Conservation (phyloP, 1,140 invertebrate species). For the Diachasma alloeum region DNA sequence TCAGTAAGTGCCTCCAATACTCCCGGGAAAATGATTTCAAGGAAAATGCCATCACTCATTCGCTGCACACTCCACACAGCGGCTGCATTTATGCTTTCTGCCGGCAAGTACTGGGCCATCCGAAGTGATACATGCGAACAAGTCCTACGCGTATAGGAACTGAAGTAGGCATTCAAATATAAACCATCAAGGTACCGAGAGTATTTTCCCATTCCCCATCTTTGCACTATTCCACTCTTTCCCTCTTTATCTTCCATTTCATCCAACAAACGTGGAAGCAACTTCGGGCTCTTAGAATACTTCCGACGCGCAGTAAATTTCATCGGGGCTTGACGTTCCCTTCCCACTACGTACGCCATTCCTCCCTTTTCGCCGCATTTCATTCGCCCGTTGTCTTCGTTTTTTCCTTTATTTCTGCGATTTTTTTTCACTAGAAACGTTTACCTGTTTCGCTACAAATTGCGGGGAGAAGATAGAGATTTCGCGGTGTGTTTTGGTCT, state of each 20-base stretch:
- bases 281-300: conserved; percentile 51
- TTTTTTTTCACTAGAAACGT: conserved; percentile 11
- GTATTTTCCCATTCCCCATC: not conserved
- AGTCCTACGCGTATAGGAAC: conserved; percentile 11
- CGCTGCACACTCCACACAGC: not conserved
- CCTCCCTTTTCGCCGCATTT: conserved; percentile 11
- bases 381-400: conserved; percentile 6
- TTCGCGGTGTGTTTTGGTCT: not conserved
- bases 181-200: conserved; percentile 50
- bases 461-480: not conserved
- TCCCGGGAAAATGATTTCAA: not conserved
- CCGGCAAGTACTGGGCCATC: not conserved
- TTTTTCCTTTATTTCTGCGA: conserved; percentile 19
- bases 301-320: conserved; percentile 54
- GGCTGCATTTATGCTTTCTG: not conserved
- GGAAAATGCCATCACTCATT: not conserved
- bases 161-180: conserved; percentile 56
- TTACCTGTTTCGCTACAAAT: not conserved
- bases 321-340: conserved; percentile 41
- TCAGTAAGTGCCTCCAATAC: not conserved
- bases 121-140: conserved; percentile 3
- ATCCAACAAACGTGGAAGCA: conserved; percentile 54
- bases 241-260: not conserved
- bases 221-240: not conserved
- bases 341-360: conserved; percentile 28